These are phyloP conservation scores for Mesocentrotus franciscanus DNA, from an alignment of 53 echinoderm and acorn worm genomes.

Conservation along the genomic window DNA sequence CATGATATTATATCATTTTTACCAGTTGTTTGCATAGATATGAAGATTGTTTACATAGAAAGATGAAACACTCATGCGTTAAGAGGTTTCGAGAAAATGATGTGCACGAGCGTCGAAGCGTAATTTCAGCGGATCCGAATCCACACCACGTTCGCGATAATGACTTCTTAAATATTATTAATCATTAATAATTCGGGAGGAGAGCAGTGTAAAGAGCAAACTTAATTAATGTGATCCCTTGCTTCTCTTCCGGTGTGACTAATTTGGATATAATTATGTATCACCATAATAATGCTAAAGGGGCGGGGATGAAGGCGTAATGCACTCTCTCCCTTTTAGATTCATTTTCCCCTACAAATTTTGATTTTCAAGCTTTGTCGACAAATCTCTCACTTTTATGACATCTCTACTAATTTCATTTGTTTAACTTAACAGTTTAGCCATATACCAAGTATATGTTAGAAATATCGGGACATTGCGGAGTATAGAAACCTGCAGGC, in stretches of 20 bases:
- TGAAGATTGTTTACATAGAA: background rate
- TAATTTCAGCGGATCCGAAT: conserved; percentile 12
- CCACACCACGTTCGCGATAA: background rate
- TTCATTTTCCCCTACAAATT: no score
- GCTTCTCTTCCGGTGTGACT: background rate
- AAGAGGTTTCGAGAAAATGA: background rate
- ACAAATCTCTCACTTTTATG: no score
- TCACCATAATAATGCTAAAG: no score
- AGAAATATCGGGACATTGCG: no score
- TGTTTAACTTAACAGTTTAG: no score
- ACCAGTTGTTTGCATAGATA: background rate
- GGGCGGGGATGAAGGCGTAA: background rate
- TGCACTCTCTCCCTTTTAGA: background rate
- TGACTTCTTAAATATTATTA: background rate
- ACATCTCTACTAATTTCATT: no score
- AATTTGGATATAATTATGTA: no score
- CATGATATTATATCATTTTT: background rate
- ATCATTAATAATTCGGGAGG: background rate
- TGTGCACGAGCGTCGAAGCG: background rate
- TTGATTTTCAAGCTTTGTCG: no score
- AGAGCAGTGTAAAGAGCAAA: background rate
- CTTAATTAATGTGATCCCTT: background rate
- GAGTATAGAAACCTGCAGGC: no score
- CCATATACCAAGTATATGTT: no score
- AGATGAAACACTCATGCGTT: background rate